Evolutionary conservation across 2,797 vertebrate genomes (phyloP), one percentile per base, ranked within the genome.

Genomic region (Sorex maritimensis): DNA sequence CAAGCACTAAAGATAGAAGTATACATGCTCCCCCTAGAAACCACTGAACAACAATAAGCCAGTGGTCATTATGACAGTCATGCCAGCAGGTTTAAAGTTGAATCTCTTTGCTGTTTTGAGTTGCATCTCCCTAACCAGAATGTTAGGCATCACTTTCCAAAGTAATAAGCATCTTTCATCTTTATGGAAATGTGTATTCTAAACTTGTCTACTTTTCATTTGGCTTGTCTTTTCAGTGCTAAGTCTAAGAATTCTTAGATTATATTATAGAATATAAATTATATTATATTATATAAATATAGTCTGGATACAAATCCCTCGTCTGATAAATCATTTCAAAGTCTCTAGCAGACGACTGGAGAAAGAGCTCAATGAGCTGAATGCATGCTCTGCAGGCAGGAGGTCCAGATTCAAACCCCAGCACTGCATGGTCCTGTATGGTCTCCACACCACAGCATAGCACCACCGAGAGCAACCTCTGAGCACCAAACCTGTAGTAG

Each of bases 161-260:
- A 19, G 14, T 84, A 93, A 78, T 3, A 81, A 63, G 34, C 71
- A 38, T 81, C 8, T 34, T 41, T 38, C 74, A 93, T 90, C 67
- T 91, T 61, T n/a, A 46, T 55, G 93, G 49, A 90, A 92, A 89
- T 75, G 14, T 67, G 26, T 86, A 30, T 68, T 91, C 24, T 79
- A 94, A 90, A 67, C 28, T 41, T 63, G 86, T 19, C 44, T 21
- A 7, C 52, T 94, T 93, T 93, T 49, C 83, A 83, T 72, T 0
- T 67, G 38, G 24, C 21, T 17, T 82, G 23, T 78, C 65, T 69
- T 94, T 55, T 80, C 38, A 78, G 1, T 88, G 49, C 41, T 44
- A 44, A 44, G 41, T 44, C 5, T 44, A 44, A 44, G 41, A 44
- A 44, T 7, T 44, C 41, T 30, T 86, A 46, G n/a, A n/a, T n/a